A percentile compares a stretch with the other conserved stretches of the same genome.
Evolutionary conservation across 2,888 invertebrate species (phyloP).

Genomic region (Palloptera scutellata): DNA sequence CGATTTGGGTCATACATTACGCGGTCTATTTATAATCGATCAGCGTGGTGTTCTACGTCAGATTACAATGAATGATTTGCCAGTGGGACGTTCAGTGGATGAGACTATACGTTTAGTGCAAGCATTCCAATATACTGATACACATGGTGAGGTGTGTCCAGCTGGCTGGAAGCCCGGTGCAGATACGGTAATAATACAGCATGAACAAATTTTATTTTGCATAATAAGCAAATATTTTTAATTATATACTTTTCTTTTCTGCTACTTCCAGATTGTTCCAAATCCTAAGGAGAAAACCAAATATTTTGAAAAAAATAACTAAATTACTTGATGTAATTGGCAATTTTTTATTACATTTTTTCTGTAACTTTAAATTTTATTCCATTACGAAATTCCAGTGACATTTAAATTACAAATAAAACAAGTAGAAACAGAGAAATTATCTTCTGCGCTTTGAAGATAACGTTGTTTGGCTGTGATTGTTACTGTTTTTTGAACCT

Average conservation of each 20-base stretch:
- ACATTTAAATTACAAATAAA: not conserved
- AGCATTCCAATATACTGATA: constrained; percentile 93
- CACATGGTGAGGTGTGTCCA: constrained; percentile 94
- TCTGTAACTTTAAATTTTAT: not conserved
- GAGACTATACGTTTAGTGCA: constrained; percentile 92
- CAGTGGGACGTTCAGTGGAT: constrained; percentile 91
- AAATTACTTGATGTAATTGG: constrained; percentile 22
- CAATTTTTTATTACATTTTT: constrained; percentile 10
- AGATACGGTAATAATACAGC: constrained; percentile 76
- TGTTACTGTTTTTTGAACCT: constrained; percentile 15
- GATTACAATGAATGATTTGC: constrained; percentile 97
- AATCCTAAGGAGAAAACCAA: constrained; percentile 82
- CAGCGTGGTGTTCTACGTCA: constrained; percentile 86
- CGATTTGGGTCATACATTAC: constrained; percentile 83
- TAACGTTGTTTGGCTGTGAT: constrained; percentile 26
- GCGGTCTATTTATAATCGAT: constrained; percentile 94
- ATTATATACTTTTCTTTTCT: constrained; percentile 3
- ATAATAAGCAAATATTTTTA: not conserved
- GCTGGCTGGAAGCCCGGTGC: constrained; percentile 95
- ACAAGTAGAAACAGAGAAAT: not conserved
- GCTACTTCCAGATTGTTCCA: constrained; percentile 74
- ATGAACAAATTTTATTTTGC: not conserved
- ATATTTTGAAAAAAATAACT: constrained; percentile 75
- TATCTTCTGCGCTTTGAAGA: constrained; percentile 24
- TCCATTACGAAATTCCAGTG: not conserved